Evolutionary conservation across 2,113 vertebrate species (phyloP).

Genomic region (Triplophysa siluroides): DNA sequence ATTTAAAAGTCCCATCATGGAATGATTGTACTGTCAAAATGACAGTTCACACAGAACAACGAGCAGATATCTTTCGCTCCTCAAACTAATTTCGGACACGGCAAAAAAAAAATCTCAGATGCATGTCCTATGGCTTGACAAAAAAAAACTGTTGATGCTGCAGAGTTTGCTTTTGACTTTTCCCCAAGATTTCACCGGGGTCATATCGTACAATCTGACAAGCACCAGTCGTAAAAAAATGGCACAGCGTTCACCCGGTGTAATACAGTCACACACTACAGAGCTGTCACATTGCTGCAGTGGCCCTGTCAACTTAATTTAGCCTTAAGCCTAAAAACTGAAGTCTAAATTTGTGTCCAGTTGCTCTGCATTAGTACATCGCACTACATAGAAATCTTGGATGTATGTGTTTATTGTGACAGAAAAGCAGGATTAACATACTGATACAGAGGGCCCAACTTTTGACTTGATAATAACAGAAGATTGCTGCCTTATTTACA

Average conservation of each 20-base stretch:
- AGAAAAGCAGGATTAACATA: neutral
- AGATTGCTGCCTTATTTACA: neutral
- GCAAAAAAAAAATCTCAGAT: no score
- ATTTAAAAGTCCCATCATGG: no score
- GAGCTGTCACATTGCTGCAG: neutral
- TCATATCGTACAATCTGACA: no score
- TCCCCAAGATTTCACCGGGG: no score
- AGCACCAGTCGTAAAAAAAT: neutral
- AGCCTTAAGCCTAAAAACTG: neutral
- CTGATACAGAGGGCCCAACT: neutral
- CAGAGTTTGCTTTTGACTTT: no score
- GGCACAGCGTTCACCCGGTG: neutral
- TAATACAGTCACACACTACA: neutral
- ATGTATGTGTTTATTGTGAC: neutral
- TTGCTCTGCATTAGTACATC: neutral
- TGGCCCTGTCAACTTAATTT: neutral
- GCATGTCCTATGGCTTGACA: no score
- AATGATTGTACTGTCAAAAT: no score
- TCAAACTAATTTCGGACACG: no score
- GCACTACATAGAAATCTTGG: neutral
- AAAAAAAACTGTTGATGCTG: no score
- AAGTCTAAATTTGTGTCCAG: neutral
- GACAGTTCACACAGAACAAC: no score
- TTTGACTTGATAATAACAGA: neutral
- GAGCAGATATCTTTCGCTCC: no score